Conservation (phyloP, 2,888 invertebrate species). For the Drosophila limbata region DNA sequence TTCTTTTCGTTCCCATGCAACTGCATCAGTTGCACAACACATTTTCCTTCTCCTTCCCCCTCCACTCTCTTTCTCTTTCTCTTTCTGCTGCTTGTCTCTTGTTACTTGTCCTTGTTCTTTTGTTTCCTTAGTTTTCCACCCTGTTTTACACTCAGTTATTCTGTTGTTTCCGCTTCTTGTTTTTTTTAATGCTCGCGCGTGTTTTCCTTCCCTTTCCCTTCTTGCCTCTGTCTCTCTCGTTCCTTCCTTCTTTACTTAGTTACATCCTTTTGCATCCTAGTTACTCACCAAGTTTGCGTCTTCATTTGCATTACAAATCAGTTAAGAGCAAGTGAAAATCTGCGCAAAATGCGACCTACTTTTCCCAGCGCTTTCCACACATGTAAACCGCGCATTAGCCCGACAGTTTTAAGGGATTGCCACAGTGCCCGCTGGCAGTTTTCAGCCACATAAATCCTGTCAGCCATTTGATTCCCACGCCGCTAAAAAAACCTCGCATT, state of each 20-base stretch:
- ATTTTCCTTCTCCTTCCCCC: slow-evolving; percentile 2
- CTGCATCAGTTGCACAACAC: slow-evolving; percentile 33
- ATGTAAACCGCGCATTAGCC: slow-evolving; percentile 59
- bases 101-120: slow-evolving; percentile 11
- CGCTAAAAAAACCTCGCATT: slow-evolving; percentile 17
- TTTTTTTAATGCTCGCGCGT: slow-evolving; percentile 25
- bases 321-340: slow-evolving; percentile 71
- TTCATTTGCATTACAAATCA: slow-evolving; percentile 82
- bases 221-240: not conserved
- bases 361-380: slow-evolving; percentile 33
- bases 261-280: slow-evolving; percentile 65
- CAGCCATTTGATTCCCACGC: slow-evolving; percentile 61
- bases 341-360: slow-evolving; percentile 69
- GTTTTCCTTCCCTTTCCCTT: slow-evolving; percentile 17
- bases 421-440: slow-evolving; percentile 65
- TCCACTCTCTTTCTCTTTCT: not conserved
- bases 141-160: slow-evolving; percentile 26
- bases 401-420: slow-evolving; percentile 62
- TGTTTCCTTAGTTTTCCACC: not conserved
- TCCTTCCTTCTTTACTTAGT: slow-evolving; percentile 9
- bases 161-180: slow-evolving; percentile 45
- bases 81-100: not conserved
- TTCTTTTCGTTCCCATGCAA: slow-evolving; percentile 58
- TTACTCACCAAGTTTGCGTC: slow-evolving; percentile 55
- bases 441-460: slow-evolving; percentile 67